phyloP scores from a whole-genome alignment of 2,113 vertebrate genomes.

The Apteryx mantelli region DNA sequence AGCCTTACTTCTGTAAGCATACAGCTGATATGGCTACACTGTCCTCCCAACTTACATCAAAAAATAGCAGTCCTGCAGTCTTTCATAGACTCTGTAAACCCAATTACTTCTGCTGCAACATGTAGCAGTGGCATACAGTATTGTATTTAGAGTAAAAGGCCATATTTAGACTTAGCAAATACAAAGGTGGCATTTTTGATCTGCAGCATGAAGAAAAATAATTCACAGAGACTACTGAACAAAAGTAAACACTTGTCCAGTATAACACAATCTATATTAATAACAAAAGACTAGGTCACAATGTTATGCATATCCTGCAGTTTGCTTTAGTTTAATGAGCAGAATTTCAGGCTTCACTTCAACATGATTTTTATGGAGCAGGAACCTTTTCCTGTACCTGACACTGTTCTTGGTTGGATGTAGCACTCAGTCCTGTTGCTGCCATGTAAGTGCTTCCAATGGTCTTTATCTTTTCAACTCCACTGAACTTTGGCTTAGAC shows the following conservation, averaged over 20 bases:
- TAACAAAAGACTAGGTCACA: neutral
- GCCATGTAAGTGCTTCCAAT: constrained; percentile 99
- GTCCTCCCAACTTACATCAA: neutral
- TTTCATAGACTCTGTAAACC: neutral
- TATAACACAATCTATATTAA: neutral
- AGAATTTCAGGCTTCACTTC: neutral
- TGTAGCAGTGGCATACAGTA: neutral
- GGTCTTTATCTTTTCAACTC: constrained; percentile 99
- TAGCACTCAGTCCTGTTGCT: constrained; percentile 92
- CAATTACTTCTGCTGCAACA: neutral
- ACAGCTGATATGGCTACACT: neutral
- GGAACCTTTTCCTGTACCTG: constrained; percentile 79
- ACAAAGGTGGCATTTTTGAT: neutral
- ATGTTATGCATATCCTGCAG: neutral
- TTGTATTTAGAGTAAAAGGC: neutral
- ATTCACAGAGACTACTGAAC: neutral
- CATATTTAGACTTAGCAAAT: neutral
- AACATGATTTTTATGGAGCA: neutral
- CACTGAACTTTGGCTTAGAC: constrained; percentile 98
- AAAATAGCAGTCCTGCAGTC: neutral
- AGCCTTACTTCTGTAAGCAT: neutral
- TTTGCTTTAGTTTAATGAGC: neutral
- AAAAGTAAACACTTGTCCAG: neutral
- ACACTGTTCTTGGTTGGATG: constrained; percentile 88
- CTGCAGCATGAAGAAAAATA: neutral